Percentiles rank a stretch among this genome's conserved stretches.
Conservation (phyloP, 2,797 vertebrate genomes). For the Bucorvus abyssinicus region DNA sequence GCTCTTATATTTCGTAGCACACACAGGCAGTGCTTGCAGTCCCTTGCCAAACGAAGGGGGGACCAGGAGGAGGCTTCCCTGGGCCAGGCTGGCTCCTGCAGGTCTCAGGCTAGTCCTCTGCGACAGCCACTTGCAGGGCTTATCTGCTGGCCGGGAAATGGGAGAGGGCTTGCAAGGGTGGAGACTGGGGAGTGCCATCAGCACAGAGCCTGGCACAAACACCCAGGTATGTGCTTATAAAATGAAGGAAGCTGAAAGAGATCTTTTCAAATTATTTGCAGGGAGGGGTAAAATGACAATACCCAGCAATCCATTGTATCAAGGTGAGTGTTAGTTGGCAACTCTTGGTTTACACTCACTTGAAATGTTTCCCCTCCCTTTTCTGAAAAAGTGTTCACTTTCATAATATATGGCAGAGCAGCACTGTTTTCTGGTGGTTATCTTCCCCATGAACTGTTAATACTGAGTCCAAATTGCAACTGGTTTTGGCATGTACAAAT, state of each 20-base stretch:
- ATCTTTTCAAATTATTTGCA: not conserved
- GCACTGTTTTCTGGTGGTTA: not conserved
- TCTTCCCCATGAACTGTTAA: not conserved
- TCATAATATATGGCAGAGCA: not conserved
- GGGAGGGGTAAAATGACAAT: not conserved
- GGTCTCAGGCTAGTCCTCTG: not conserved
- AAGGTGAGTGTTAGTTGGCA: not conserved
- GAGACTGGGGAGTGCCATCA: not conserved
- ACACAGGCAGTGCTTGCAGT: not conserved
- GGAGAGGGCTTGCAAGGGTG: not conserved
- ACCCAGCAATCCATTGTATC: not conserved
- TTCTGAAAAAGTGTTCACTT: not conserved
- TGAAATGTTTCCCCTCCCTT: not conserved
- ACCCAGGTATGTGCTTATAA: constrained; percentile 5
- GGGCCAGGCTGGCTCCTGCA: not conserved
- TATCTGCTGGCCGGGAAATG: not conserved
- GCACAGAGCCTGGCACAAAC: not conserved
- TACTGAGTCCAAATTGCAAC: not conserved
- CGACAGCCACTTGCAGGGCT: constrained; percentile 4
- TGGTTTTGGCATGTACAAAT: constrained; percentile 20
- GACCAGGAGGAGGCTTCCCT: not conserved
- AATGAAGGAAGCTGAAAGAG: constrained; percentile 8
- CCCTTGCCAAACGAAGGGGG: not conserved
- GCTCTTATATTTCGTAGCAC: not conserved
- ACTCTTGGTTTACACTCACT: not conserved